Conservation (phyloP, 2,113 vertebrate genomes). For the Phylloscopus trochilus region DNA sequence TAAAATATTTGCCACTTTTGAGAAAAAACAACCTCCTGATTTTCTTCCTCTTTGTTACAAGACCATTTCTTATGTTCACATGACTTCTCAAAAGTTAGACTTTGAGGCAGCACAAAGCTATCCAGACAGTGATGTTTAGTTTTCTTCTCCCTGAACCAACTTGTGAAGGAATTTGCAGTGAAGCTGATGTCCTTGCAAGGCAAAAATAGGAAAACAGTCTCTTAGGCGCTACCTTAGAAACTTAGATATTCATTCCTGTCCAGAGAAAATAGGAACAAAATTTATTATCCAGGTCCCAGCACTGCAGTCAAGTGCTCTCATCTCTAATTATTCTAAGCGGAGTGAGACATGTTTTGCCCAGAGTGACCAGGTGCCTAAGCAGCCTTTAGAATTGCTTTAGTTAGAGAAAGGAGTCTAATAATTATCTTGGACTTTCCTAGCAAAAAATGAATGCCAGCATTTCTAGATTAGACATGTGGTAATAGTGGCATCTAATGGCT, state of each 20-base stretch:
- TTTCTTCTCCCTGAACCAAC: not conserved
- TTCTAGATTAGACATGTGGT: not conserved
- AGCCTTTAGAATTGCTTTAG: not conserved
- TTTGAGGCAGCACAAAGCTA: not conserved
- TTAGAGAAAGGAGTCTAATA: not conserved
- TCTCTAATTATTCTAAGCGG: not conserved
- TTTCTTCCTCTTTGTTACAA: not conserved
- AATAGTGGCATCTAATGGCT: slow-evolving; percentile 10
- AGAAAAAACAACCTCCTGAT: not conserved
- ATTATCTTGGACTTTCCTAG: not conserved
- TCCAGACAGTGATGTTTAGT: not conserved
- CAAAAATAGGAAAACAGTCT: not conserved
- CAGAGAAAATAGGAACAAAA: not conserved
- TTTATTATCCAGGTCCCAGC: not conserved
- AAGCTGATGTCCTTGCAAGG: not conserved
- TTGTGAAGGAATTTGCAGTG: not conserved
- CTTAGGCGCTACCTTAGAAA: not conserved
- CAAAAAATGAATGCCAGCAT: not conserved
- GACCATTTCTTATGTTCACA: not conserved
- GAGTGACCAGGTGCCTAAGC: not conserved
- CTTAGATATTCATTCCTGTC: not conserved
- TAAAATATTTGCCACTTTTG: not conserved
- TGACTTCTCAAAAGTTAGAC: not conserved
- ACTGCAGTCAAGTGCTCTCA: not conserved
- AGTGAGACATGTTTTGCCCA: not conserved